phyloP scores from a whole-genome alignment of 2,888 invertebrate species.

The Nemotelus pantherinus region DNA sequence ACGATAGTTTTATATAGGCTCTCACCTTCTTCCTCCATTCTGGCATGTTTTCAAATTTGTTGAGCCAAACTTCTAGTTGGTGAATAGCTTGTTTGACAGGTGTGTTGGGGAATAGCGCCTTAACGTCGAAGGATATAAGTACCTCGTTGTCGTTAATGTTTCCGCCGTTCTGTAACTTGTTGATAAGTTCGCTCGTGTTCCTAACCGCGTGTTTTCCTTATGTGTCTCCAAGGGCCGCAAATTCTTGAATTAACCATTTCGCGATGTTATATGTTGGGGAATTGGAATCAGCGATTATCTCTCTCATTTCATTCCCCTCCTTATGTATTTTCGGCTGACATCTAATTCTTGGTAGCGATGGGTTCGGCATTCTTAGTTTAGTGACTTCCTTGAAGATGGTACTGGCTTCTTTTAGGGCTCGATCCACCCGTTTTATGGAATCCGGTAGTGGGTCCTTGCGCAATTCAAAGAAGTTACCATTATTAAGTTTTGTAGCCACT shows the following conservation, averaged over 20 bases:
- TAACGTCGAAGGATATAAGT: not conserved
- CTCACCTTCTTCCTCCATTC: not conserved
- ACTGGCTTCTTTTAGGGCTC: not conserved
- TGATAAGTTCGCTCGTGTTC: not conserved
- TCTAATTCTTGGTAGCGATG: constrained; percentile 7
- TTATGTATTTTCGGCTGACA: constrained; percentile 9
- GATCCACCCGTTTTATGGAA: constrained; percentile 1
- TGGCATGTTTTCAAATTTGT: not conserved
- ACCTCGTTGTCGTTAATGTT: not conserved
- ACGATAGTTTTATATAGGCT: not conserved
- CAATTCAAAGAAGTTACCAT: not conserved
- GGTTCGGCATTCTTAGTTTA: not conserved
- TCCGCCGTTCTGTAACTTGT: not conserved
- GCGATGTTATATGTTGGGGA: constrained; percentile 8
- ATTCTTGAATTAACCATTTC: not conserved
- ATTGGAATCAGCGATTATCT: constrained; percentile 7
- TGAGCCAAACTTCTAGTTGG: not conserved
- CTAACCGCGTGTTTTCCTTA: not conserved
- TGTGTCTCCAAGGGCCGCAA: not conserved
- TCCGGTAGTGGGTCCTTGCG: not conserved
- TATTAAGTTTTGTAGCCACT: too few species aligned
- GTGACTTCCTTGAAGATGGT: too few species aligned
- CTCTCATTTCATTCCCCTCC: not conserved
- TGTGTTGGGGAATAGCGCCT: not conserved
- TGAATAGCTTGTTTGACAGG: not conserved